Evolutionary conservation across 2,888 invertebrate species (phyloP), one percentile per base, ranked within the genome.

Genomic region (Tiphia femorata): DNA sequence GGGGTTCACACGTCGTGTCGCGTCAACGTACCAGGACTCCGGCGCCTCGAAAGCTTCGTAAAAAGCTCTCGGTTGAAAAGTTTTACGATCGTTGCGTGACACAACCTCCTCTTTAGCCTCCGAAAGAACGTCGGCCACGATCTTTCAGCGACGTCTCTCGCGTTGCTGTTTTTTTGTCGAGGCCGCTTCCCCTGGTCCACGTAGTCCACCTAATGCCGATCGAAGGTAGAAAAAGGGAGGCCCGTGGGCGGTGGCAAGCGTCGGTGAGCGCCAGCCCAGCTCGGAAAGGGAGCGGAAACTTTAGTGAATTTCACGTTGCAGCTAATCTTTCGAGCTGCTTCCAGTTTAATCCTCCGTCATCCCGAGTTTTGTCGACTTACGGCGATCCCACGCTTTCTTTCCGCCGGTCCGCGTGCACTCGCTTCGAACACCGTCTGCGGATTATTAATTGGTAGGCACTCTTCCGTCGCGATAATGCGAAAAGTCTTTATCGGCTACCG

Each of bases 131-230:
- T 7, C 40, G 37, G 40, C 21, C 33, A 27, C 54, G 59, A 62
- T 69, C 57, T 52, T 55, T 41, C 58, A 58, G 64, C 60, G 52
- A 60, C 60, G 49, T 35, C 51, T 63, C 30, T 56, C 35, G 55
- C 33, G 29, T 21, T n/a, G 21, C 40, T 40, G 53, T 62, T 64
- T n/a, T n/a, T 62, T 65, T 69, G 23, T 46, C 23, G 30, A 20
- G 35, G 27, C 38, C 42, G 33, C 43, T 57, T 44, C n/a, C n/a
- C n/a, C n/a, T n/a, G n/a, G n/a, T n/a, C n/a, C n/a, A n/a, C n/a
- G n/a, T n/a, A n/a, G 54, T 59, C 53, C 48, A 47, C 40, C 55
- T 65, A 58, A 62, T 61, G 30, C 52, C 33, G 49, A 58, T 61
- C 50, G 53, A 58, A 49, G 40, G 21, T 19, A 35, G 38, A 37